Evolutionary conservation across 2,888 invertebrate species (phyloP), one percentile per base, ranked within the genome.

Genomic region (Lasioglossum calceatum): DNA sequence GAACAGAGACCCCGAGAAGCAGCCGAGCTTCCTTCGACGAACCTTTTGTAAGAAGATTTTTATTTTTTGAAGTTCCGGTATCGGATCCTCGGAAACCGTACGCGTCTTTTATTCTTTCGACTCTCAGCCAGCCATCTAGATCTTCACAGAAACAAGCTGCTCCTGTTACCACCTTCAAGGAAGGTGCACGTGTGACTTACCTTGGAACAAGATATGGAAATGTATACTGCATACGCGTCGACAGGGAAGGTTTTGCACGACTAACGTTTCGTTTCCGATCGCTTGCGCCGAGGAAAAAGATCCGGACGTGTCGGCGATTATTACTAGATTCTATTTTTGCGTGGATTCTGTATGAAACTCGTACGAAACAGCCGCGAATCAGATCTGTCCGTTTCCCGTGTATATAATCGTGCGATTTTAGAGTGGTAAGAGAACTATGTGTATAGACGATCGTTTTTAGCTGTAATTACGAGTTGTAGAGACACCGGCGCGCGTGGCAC

Each of bases 381-480:
- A 83, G 87, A 78, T 87, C 86, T 85, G 84, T 88, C 87, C 87
- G 84, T 89, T 89, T 79, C 82, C 80, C 77, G 81, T 88, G 85
- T 90, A 87, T 84, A 89, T 86, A 87, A 85, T 81, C 54, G 58
- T 80, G 77, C 39, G 72, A 85, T 89, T 84, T 72, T 83, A 81
- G 81, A 79, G 23, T n/a, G 82, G 86, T 83, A 67, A 81, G 58
- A 83, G 76, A 72, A 72, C 75, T 86, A 81, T 81, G 77, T 78
- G 86, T 87, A 87, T 86, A 88, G 88, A 64, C 4, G 70, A 82
- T 80, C 70, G 83, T 78, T 88, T 79, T 74, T 88, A 90, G 87
- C 82, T 88, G 79, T 87, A 89, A 83, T 75, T 84, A 73, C 44
- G 67, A 32, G 72, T 39, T 73, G 44, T 83, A 87, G 77, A 78